Base-by-base conservation (phyloP, 2,113 vertebrate genomes). In the Myotis davidii region DNA sequence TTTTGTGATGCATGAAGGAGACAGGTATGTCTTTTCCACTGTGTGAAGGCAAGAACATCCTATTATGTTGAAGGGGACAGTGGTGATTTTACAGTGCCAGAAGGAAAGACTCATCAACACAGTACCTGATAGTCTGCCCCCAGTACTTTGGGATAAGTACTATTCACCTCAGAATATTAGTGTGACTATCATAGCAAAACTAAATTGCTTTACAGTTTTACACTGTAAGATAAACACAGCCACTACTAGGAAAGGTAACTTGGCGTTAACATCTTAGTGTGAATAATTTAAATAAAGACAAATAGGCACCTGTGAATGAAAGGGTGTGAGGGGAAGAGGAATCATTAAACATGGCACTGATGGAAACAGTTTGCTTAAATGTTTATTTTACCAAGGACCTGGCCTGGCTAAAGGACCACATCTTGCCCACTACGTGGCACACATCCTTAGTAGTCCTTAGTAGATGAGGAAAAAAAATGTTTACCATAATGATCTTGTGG, bases 231-330 rank as follows among this genome's bases (percentile, higher is more conserved):
- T 23, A 94, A 91, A 83, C 52, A 59, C 18, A 74, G 87, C 27
- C 3, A 61, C 16, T 54, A 12, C 12, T 37, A 14, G 34, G 25
- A 95, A 72, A 92, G 11, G 37, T 54, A 67, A 37, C 2, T 20
- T 34, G 32, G 56, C 56, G 83, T 52, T 50, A 74, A 56, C 25
- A 79, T 34, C 11, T 76, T 78, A 56, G 6, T 56, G 4, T 87
- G 34, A 94, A 59, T 82, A 74, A 67, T 74, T 52, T 64, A 94
- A 89, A 76, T 17, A 84, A 76, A 85, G 10, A 82, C 14, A 77
- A 94, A 77, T 29, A 69, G 5, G 5, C 7, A 48, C 13, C 7
- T 59, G 9, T 73, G 54, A 88, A 67, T 69, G 54, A 88, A 67
- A 73, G 23, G 37, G 7, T 64, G 2, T 27, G 10, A 67, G 39